Evolutionary conservation across 2,113 vertebrate genomes (phyloP), one percentile per base, ranked within the genome.

Genomic region (Macquaria australasica): DNA sequence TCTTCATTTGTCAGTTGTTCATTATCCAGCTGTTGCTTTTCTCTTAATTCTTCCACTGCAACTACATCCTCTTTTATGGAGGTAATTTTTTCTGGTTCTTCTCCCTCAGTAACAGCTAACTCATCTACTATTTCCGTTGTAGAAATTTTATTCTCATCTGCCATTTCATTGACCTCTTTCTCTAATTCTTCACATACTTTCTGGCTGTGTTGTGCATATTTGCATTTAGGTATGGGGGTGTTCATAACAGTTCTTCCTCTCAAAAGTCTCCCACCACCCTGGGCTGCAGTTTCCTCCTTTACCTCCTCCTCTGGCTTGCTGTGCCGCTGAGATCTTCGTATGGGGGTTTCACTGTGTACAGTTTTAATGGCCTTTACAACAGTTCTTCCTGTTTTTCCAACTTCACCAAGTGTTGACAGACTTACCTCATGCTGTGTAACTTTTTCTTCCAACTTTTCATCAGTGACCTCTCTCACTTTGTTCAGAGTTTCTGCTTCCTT

Each of bases 401-500:
- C 25, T 21, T 72, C 39, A 8, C 2, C 11, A 11, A 4, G 15
- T 71, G 23, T 55, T 56, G 39, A 83, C 1, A n/a, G n/a, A 70
- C 37, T 28, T 15, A n/a, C 1, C 15, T 31, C 25, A 4, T 41
- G 67, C 23, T 59, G 72, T n/a, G 55, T 18, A 56, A 43, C 72
- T 50, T 0, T 39, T 45, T 72, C 71, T 34, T 71, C 59, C 4
- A 12, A 23, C 20, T 68, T 56, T 60, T 58, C 75, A 28, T 45
- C 37, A 37, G 50, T 41, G 2, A 39, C 18, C 9, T 56, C 37
- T 80, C 23, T 43, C 60, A 73, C 41, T 59, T 55, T 31, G 7
- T 79, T 53, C 45, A 50, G 77, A 31, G 39, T 55, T 20, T 81
- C 73, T 37, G 8, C 43, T 77, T 55, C 58, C 3, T 60, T 73